Evolutionary conservation across 2,113 vertebrate species (phyloP), one percentile per base, ranked within the genome.

Genomic region (Halcyon malimbica): DNA sequence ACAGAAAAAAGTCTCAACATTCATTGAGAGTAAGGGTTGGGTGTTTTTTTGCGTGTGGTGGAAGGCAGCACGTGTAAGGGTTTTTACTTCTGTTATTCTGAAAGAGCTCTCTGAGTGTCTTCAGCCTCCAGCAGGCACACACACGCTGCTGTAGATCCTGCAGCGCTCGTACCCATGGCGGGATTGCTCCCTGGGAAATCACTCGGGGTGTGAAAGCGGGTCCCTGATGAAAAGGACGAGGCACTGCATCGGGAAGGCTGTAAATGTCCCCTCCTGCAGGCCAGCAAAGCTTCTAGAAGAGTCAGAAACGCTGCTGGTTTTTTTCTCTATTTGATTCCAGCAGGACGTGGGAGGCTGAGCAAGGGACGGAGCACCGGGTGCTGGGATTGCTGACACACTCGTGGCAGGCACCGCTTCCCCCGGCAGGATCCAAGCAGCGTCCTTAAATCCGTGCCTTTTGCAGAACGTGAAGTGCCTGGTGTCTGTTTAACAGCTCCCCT

Each of bases 391-490:
- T 69, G 68, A 15, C 80, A 63, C 50, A 18, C 10, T 4, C 9
- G 3, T 1, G 2, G 33, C 81, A 62, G 59, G 53, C 62, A 35
- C 69, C 1, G 1, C 71, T 63, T 25, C 42, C 37, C 84, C 46
- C 0, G 81, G 62, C 39, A 24, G 53, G 62, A 76, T 2, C 11
- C 0, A 6, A 69, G 59, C 83, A 2, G 70, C 70, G 67, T 1
- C 3, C n/a, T 41, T 6, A 10, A 10, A 84, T 11, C 77, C 16
- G 3, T 1, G 3, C 48, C 29, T 9, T 41, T 1, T 25, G 28
- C 79, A 54, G 15, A 35, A 21, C 0, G 1, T 1, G 0, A 59
- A 41, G 67, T 0, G n/a, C 85, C 70, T 46, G 79, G 39, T 79
- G 75, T 31, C 60, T 31, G 73, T 7, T 41, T 6, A 6, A 18